Percentiles rank a stretch among this genome's conserved stretches.
phyloP scores from a whole-genome alignment of 2,888 invertebrate species.

The Glaucopsyche alexis region DNA sequence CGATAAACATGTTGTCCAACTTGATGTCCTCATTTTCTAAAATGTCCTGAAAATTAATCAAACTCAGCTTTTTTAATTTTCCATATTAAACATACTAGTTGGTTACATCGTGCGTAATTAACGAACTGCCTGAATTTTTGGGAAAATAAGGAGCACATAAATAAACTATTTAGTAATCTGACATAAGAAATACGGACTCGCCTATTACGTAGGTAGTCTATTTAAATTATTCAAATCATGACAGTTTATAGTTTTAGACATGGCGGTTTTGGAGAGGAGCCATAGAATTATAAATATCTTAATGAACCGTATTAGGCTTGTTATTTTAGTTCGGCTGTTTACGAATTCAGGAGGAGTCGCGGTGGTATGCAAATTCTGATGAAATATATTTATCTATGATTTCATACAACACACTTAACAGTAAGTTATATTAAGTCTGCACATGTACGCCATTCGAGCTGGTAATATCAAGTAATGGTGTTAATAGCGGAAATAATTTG shows the following conservation, averaged over 20 bases:
- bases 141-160: too few relatives aligned
- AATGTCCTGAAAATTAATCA: constrained; percentile 84
- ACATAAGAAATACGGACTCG: background rate
- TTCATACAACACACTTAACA: background rate
- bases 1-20: constrained; percentile 97
- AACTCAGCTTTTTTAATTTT: background rate
- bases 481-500: constrained; percentile 17
- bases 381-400: constrained; percentile 11
- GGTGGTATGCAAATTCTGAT: constrained; percentile 2
- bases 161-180: too few relatives aligned
- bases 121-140: too few relatives aligned
- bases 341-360: background rate
- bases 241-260: background rate
- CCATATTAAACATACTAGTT: too few relatives aligned
- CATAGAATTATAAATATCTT: background rate
- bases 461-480: constrained; percentile 11
- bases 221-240: constrained; percentile 17
- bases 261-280: constrained; percentile 8
- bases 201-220: too few relatives aligned
- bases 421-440: constrained; percentile 20
- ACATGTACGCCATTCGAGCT: background rate
- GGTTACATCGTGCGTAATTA: too few relatives aligned
- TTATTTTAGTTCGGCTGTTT: background rate
- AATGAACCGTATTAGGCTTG: constrained; percentile 5
- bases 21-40: constrained; percentile 97